A percentile compares a stretch with the other conserved stretches of the same genome.
Conservation (phyloP, 2,797 vertebrate species). For the Novumbra hubbsi region DNA sequence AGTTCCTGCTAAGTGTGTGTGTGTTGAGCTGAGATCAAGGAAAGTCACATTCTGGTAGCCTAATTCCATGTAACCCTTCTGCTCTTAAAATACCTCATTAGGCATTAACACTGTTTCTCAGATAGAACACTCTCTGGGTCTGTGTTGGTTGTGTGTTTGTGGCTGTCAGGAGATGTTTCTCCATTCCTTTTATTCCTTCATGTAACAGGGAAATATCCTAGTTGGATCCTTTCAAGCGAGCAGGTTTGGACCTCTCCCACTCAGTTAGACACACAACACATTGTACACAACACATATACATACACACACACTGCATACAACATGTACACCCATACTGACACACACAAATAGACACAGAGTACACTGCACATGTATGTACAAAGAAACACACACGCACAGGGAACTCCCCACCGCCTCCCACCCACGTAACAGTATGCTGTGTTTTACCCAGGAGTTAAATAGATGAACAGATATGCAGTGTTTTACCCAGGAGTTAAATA, state of each 20-base stretch:
- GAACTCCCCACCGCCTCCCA: constrained; percentile 35
- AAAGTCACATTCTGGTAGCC: constrained; percentile 49
- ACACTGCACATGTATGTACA: constrained; percentile 25
- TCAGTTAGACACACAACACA: no score
- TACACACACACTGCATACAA: neutral
- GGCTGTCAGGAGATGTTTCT: neutral
- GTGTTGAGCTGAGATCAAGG: constrained; percentile 7
- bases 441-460: no score
- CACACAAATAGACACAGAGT: no score
- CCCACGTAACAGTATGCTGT: no score
- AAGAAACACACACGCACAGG: neutral
- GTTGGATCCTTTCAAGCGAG: neutral
- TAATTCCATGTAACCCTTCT: constrained; percentile 62
- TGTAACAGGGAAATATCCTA: neutral
- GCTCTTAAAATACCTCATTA: constrained; percentile 40
- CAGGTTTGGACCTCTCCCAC: neutral
- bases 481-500: no score
- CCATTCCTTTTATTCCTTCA: neutral
- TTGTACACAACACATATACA: no score
- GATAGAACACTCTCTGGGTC: neutral
- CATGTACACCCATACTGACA: no score
- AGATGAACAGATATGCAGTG: no score
- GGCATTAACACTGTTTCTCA: neutral
- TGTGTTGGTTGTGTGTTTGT: neutral
- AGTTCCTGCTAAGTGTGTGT: neutral